Conservation (phyloP, 1,140 invertebrate species). For the Tetramorium simillimum region DNA sequence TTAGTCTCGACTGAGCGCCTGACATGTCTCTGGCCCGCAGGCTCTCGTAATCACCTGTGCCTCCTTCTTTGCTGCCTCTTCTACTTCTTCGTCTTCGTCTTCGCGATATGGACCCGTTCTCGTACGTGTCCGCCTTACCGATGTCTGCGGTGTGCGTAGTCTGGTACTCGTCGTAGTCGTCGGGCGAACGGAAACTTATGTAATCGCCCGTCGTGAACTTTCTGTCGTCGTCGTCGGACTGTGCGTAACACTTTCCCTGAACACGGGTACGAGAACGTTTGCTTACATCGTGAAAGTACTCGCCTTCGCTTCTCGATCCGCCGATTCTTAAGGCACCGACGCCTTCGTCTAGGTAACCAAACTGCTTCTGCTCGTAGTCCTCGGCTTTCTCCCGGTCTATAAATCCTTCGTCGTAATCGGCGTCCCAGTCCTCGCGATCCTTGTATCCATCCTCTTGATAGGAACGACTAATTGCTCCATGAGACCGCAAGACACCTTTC, state of each 20-base stretch:
- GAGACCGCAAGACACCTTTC: constrained; percentile 30
- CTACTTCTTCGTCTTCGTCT: constrained; percentile 66
- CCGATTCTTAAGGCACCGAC: constrained; percentile 8
- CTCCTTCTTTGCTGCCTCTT: constrained; percentile 63
- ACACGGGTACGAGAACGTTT: constrained; percentile 31
- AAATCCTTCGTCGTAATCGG: constrained; percentile 68
- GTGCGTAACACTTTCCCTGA: constrained; percentile 58
- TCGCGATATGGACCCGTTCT: constrained; percentile 49
- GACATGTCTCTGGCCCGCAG: constrained; percentile 51
- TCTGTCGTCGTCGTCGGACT: constrained; percentile 66
- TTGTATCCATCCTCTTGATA: constrained; percentile 74
- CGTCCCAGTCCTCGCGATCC: constrained; percentile 71
- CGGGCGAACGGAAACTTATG: constrained; percentile 72
- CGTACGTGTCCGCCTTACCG: constrained; percentile 49
- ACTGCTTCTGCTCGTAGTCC: constrained; percentile 54
- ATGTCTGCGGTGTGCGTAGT: constrained; percentile 20
- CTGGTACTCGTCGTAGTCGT: constrained; percentile 71
- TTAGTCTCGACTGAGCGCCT: constrained; percentile 68
- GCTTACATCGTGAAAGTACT: constrained; percentile 53
- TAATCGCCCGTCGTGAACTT: constrained; percentile 58
- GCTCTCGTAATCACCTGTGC: constrained; percentile 73
- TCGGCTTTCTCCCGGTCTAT: constrained; percentile 57
- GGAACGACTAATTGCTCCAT: constrained; percentile 29
- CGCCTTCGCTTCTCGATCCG: constrained; percentile 42
- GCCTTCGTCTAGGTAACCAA: constrained; percentile 31